phyloP scores from a whole-genome alignment of 2,888 invertebrate genomes.

The Phrixothrix hirtus region DNA sequence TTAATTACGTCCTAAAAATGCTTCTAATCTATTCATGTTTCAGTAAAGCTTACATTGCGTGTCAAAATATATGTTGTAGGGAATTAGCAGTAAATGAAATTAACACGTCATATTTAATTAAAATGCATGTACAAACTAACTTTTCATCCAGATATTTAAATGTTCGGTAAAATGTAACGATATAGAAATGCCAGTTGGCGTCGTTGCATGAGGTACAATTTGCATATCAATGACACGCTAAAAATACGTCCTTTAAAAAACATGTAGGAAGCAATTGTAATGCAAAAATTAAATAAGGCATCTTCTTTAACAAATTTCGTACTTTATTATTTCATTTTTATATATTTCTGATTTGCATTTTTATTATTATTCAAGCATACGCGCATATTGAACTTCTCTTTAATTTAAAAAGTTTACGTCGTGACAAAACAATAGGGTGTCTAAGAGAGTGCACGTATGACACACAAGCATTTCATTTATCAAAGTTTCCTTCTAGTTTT shows the following conservation, averaged over 20 bases:
- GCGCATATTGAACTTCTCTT: too few relatives aligned
- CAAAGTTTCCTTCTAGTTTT: too few relatives aligned
- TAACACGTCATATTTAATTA: constrained; percentile 36
- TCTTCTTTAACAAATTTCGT: constrained; percentile 5
- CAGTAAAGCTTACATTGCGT: constrained; percentile 19
- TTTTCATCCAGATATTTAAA: constrained; percentile 26
- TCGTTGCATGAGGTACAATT: constrained; percentile 30
- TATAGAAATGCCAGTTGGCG: constrained; percentile 16
- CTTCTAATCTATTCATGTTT: neutral
- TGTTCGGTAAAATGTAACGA: constrained; percentile 17
- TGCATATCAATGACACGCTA: constrained; percentile 31
- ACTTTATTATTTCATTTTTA: too few relatives aligned
- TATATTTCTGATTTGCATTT: too few relatives aligned
- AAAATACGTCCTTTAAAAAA: constrained; percentile 22
- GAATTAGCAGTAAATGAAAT: constrained; percentile 33
- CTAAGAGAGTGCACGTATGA: too few relatives aligned
- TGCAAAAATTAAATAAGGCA: constrained; percentile 24
- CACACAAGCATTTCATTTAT: too few relatives aligned
- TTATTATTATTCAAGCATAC: too few relatives aligned
- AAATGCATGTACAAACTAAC: constrained; percentile 22
- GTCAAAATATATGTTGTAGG: constrained; percentile 19
- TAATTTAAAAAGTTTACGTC: too few relatives aligned
- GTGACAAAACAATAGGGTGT: too few relatives aligned
- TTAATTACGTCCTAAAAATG: neutral
- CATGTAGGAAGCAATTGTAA: constrained; percentile 14